Base-by-base conservation (phyloP, 2,797 vertebrate genomes). In the Agapornis canus region DNA sequence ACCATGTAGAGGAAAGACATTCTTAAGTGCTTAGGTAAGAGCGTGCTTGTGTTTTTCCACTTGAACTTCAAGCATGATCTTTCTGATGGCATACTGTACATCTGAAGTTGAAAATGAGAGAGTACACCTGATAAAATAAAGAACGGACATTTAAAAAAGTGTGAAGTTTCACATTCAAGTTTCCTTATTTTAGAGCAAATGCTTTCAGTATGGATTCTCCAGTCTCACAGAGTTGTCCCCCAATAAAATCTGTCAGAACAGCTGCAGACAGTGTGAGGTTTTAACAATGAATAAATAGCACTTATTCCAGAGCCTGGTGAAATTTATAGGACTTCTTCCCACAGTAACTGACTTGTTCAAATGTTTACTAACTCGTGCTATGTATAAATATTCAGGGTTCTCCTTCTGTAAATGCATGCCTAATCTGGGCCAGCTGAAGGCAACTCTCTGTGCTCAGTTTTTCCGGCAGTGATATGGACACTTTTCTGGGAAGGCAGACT, bases 321-420 rank as follows among this genome's bases (percentile, higher is more conserved):
- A 91, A 86, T 95, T 94, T 95, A 94, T 94, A 79, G 77, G 69
- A 81, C 20, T 85, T 94, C 91, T 95, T 92, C 94, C 93, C 95
- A 95, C 87, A 90, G 82, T 65, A 91, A 94, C 54, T 10, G 69
- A 22, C 59, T 83, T 81, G 87, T 91, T 92, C 80, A 88, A 83
- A 71, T 90, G 77, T 95, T 96, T 94, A 81, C 94, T 86, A 92
- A 91, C 63, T 81, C 8, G 0, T 76, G 73, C 72, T 83, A 49
- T 48, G 31, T 78, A 35, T 72, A 86, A 94, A 69, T 91, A 84
- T 69, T 75, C 72, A 37, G 65, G 32, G 42, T 75, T 94, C 61
- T 83, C 21, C 82, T 68, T 61, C 86, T 78, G 76, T 92, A 89
- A 47, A 57, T 71, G 76, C 79, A 68, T 92, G 85, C 45, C 72